These are phyloP conservation scores for Lepidostoma basale DNA, from an alignment of 1,140 invertebrate species.

Conservation along the genomic window DNA sequence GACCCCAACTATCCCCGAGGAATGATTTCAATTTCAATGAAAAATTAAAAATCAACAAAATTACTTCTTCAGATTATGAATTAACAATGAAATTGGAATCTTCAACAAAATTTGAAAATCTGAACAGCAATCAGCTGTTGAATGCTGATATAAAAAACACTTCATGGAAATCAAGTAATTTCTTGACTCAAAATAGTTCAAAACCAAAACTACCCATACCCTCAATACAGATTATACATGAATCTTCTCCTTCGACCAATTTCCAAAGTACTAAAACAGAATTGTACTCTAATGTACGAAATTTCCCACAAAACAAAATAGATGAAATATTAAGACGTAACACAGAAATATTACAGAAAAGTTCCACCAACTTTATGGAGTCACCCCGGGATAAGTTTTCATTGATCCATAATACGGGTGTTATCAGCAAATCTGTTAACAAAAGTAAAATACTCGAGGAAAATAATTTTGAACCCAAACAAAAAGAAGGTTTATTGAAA, in stretches of 20 bases:
- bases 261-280: constrained; percentile 4
- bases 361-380: constrained; percentile 2
- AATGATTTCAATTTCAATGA: constrained; percentile 7
- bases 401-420: not conserved
- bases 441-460: not conserved
- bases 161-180: not conserved
- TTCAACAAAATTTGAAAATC: constrained; percentile 25
- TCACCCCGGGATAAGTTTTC: constrained; percentile 7
- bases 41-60: not conserved
- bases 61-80: constrained; percentile 2
- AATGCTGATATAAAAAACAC: not conserved
- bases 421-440: not conserved
- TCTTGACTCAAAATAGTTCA: not conserved
- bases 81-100: constrained; percentile 5
- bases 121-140: not conserved
- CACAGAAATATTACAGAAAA: constrained; percentile 36
- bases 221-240: constrained; percentile 27
- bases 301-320: constrained; percentile 32
- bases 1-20: not conserved
- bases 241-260: constrained; percentile 13
- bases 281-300: constrained; percentile 6
- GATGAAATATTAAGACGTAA: constrained; percentile 38
- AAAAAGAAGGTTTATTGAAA: constrained; percentile 46
- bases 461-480: not conserved
- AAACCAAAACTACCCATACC: constrained; percentile 27